Percentiles rank a stretch among this genome's conserved stretches.
Conservation (phyloP, 2,888 invertebrate genomes). For the Lasioglossum leucozonium region DNA sequence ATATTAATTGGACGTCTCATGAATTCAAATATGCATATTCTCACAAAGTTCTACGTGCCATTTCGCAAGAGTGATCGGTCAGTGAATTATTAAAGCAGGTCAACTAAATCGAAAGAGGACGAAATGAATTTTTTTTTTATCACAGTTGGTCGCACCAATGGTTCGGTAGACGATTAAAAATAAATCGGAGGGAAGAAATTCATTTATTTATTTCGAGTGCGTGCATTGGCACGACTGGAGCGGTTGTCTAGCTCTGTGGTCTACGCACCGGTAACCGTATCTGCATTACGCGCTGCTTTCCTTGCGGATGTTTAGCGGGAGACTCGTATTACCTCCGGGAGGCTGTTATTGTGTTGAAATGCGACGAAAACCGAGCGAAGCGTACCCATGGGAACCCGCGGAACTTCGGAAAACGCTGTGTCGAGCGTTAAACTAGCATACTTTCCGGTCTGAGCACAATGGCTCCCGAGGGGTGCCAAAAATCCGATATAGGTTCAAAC, state of each 20-base stretch:
- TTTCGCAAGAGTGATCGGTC: too few relatives aligned
- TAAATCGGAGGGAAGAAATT: not conserved
- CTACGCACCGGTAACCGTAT: conserved; percentile 57
- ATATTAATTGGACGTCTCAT: not conserved
- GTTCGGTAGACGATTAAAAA: not conserved
- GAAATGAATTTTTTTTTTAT: not conserved
- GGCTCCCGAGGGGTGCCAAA: not conserved
- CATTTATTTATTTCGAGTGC: not conserved
- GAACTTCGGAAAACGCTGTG: not conserved
- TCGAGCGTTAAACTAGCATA: not conserved
- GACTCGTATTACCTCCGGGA: conserved; percentile 52
- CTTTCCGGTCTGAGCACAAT: not conserved
- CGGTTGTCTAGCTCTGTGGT: conserved; percentile 64
- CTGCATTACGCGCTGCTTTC: conserved; percentile 46
- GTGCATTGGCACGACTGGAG: not conserved
- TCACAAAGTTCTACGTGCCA: not conserved
- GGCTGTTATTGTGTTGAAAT: conserved; percentile 52
- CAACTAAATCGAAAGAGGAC: not conserved
- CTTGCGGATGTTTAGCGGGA: conserved; percentile 56
- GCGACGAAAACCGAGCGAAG: conserved; percentile 39
- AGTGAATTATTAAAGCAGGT: not conserved
- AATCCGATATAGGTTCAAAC: not conserved
- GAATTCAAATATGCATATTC: not conserved
- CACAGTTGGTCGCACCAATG: not conserved
- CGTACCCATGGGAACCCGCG: not conserved